Evolutionary conservation across 1,140 invertebrate species (phyloP), one percentile per base, ranked within the genome.

Genomic region (Atta cephalotes): DNA sequence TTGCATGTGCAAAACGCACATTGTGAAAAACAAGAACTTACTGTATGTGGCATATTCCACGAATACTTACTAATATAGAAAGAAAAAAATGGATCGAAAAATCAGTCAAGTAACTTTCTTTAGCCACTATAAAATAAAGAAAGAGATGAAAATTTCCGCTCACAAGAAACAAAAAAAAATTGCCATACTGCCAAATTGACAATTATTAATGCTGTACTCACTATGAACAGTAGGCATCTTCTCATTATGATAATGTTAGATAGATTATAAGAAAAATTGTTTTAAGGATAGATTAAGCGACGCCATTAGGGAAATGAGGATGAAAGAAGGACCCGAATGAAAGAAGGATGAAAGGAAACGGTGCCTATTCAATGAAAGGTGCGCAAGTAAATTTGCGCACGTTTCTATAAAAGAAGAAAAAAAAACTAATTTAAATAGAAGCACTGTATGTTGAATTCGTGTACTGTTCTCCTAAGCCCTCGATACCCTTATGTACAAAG

Each of bases 121-220:
- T 86, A 85, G 87, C 79, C 74, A 87, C 70, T 86, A 53, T 28
- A 71, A 89, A 53, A 51, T 35, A 87, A 71, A 79, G 28, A 31
- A 53, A 84, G 14, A 87, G 80, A 90, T 92, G 85, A 91, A 92
- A 92, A 90, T 92, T 92, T 92, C 88, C 91, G 88, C 92, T 93
- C 91, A 93, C 91, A 91, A 84, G 56, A 84, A 87, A 94, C 80
- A 92, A 91, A 90, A 92, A 25, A 93, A 94, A 93, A 95, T 94
- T 94, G 92, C 93, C 93, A 93, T 94, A 95, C 95, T 95, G 95
- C 95, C 95, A 95, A 95, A 95, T 94, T 92, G 94, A 95, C 92
- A 95, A 95, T 94, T 95, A 93, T 92, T 92, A 92, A 92, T 89
- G 89, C 92, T 93, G 88, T 93, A 93, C 87, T 93, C 93, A 93